Evolutionary conservation across 2,797 vertebrate species (phyloP), one percentile per base, ranked within the genome.

Genomic region (Aldrovandia affinis): DNA sequence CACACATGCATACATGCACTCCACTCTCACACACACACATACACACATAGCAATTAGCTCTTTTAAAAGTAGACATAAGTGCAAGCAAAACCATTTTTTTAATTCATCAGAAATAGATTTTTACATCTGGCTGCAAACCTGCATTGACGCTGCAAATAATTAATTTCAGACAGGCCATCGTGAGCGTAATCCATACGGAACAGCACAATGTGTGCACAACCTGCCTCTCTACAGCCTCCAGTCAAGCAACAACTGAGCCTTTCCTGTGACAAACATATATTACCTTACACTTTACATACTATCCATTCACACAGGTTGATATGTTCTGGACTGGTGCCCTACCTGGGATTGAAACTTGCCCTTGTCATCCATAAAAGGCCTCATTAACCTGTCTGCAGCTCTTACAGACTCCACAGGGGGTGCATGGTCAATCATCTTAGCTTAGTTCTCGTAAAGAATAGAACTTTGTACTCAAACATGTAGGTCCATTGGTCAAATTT

Each of bases 21-120:
- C n/a, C n/a, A 18, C 30, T 18, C 18, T 25, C 44, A 50, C 18
- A 78, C 39, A 79, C 22, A 79, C 47, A 52, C 78, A 79, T 25
- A 54, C 18, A 30, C 44, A n/a, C n/a, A 79, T 20, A 81, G 75
- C 20, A 42, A 75, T 75, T 20, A 44, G 39, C 20, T 42, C 36
- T 12, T 42, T 75, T 75, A 42, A 44, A 6, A 42, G 36, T 3
- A 42, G 70, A 75, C 25, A n/a, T 18, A 54, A 63, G 61, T 63
- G n/a, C 61, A 63, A 18, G 61, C 30, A 42, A 75, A 39, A 44
- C 33, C 25, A 15, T 42, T 42, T 75, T 42, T 36, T 75, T 75
- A 42, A 75, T 44, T 75, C 70, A 75, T 10, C 39, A 75, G 70
- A 75, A 75, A 75, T 75, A 42, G 70, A 75, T 75, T 30, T 70